Evolutionary conservation across 2,797 vertebrate species (phyloP).

Genomic region (Paratrypauchen microcephalus): DNA sequence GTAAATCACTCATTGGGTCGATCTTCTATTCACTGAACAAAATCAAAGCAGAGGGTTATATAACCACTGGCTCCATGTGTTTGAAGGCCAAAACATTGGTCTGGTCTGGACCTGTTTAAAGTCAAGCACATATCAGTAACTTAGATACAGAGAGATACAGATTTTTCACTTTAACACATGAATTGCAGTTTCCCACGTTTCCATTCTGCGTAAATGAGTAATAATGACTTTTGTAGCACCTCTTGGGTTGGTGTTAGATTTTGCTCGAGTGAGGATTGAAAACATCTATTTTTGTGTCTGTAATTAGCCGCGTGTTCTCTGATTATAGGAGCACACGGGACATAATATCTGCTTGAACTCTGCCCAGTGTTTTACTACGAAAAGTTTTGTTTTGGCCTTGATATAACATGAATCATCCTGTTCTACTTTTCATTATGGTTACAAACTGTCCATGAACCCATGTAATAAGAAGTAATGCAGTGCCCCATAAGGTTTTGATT

Average conservation of each 20-base stretch:
- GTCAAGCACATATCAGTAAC: constrained; percentile 9
- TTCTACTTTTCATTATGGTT: background rate
- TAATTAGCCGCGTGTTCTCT: constrained; percentile 20
- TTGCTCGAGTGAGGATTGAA: background rate
- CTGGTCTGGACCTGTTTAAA: constrained; percentile 6
- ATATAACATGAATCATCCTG: background rate
- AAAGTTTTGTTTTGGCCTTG: background rate
- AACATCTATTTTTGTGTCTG: constrained; percentile 17
- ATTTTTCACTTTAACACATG: background rate
- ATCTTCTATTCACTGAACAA: constrained; percentile 3
- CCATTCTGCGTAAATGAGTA: background rate
- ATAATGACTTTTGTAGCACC: background rate
- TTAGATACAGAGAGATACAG: constrained; percentile 5
- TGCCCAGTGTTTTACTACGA: background rate
- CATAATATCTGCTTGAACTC: background rate
- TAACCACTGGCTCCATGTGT: constrained; percentile 9
- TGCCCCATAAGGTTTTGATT: background rate
- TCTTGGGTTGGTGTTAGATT: background rate
- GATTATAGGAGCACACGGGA: background rate
- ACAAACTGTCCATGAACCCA: background rate
- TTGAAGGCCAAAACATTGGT: constrained; percentile 3
- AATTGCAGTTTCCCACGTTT: background rate
- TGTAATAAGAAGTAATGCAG: background rate
- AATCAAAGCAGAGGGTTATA: constrained; percentile 19
- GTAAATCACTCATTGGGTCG: constrained; percentile 15